These are phyloP conservation scores for Trichopria drosophilae DNA, from an alignment of 2,888 invertebrate species.

Conservation along the genomic window DNA sequence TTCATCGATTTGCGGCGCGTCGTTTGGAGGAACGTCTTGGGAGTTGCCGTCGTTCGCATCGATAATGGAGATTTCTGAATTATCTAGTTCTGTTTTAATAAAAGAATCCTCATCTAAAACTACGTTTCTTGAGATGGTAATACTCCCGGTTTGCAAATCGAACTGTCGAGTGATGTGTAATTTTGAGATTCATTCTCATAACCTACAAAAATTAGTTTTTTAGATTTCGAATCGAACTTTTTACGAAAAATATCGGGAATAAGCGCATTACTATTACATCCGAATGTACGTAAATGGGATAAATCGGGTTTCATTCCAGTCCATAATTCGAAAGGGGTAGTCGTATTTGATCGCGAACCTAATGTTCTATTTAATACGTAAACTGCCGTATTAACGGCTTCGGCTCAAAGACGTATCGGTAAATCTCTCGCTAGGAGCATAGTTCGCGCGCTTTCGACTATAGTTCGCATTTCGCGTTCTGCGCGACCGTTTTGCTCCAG, in stretches of 20 bases:
- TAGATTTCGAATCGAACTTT: constrained; percentile 22
- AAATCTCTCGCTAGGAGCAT: not conserved
- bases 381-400: constrained; percentile 4
- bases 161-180: constrained; percentile 36
- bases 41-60: too few relatives aligned
- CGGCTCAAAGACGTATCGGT: too few relatives aligned
- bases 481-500: constrained; percentile 1
- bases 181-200: constrained; percentile 29
- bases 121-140: too few relatives aligned
- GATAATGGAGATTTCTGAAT: too few relatives aligned
- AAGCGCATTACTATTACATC: constrained; percentile 24
- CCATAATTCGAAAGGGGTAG: constrained; percentile 2
- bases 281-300: too few relatives aligned
- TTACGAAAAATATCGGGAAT: constrained; percentile 29
- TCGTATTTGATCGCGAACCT: not conserved
- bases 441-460: constrained; percentile 1
- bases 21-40: too few relatives aligned
- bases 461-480: constrained; percentile 1
- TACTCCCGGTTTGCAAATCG: constrained; percentile 10
- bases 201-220: too few relatives aligned
- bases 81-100: too few relatives aligned
- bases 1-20: too few relatives aligned
- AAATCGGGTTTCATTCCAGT: too few relatives aligned
- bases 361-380: constrained; percentile 8
- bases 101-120: constrained; percentile 15